A percentile compares a stretch with the other conserved stretches of the same genome.
Conservation (phyloP, 2,888 invertebrate species). For the Unio pictorum region DNA sequence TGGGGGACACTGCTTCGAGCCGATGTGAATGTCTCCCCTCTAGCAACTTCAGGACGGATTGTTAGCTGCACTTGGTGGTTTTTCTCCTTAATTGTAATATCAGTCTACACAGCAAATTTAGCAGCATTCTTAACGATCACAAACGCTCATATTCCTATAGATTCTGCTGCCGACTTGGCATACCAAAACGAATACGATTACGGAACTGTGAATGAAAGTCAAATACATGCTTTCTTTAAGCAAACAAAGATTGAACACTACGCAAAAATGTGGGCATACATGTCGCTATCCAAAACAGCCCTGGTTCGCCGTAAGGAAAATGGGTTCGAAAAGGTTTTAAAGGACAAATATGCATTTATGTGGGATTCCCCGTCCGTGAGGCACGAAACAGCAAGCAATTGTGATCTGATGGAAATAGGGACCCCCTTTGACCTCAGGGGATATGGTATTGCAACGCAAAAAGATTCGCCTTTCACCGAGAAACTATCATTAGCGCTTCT, state of each 20-base stretch:
- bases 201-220: slow-evolving; percentile 64
- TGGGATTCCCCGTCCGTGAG: slow-evolving; percentile 67
- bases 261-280: slow-evolving; percentile 60
- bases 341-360: slow-evolving; percentile 64
- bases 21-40: slow-evolving; percentile 53
- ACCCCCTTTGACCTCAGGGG: slow-evolving; percentile 64
- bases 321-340: slow-evolving; percentile 53
- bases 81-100: slow-evolving; percentile 62
- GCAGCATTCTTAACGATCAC: slow-evolving; percentile 65
- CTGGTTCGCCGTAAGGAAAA: slow-evolving; percentile 52
- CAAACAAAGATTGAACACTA: slow-evolving; percentile 59
- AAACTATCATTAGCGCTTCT: slow-evolving; percentile 56
- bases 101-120: slow-evolving; percentile 65
- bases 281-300: slow-evolving; percentile 51
- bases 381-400: slow-evolving; percentile 57
- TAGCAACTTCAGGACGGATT: slow-evolving; percentile 59
- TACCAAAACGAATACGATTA: slow-evolving; percentile 58
- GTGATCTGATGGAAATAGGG: slow-evolving; percentile 62
- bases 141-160: slow-evolving; percentile 51
- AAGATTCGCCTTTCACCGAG: slow-evolving; percentile 55
- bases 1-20: slow-evolving; percentile 64
- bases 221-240: slow-evolving; percentile 62
- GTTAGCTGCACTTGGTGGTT: slow-evolving; percentile 64
- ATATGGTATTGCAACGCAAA: slow-evolving; percentile 60
- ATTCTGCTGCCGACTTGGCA: slow-evolving; percentile 59